These are phyloP conservation scores for Lysiphlebus fabarum DNA, from an alignment of 1,140 invertebrate genomes.

Conservation along the genomic window DNA sequence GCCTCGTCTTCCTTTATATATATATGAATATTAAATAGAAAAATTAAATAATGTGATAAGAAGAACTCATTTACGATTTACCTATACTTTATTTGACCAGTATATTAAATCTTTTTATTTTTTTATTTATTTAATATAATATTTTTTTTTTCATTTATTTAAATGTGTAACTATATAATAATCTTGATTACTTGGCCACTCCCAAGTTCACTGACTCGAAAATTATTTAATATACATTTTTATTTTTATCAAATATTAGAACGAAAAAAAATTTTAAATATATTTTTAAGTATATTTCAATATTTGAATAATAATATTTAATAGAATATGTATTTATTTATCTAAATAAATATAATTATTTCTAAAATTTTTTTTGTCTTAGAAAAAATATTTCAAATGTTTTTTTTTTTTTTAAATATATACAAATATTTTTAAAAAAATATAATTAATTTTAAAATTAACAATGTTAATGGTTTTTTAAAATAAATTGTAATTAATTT, in stretches of 20 bases:
- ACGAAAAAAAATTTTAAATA: too few species aligned
- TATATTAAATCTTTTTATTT: slow-evolving; percentile 43
- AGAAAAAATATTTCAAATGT: neutral
- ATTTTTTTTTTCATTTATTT: slow-evolving; percentile 41
- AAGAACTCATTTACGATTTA: slow-evolving; percentile 53
- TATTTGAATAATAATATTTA: too few species aligned
- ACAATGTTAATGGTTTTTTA: too few species aligned
- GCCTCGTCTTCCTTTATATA: neutral
- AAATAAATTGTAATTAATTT: too few species aligned
- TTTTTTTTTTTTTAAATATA: too few species aligned
- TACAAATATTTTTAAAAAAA: too few species aligned
- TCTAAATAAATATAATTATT: neutral
- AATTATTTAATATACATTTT: neutral
- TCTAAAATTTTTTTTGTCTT: neutral
- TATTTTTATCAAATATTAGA: neutral
- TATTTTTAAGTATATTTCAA: too few species aligned
- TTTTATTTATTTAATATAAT: slow-evolving; percentile 28
- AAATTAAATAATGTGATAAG: slow-evolving; percentile 33
- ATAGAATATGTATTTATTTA: too few species aligned
- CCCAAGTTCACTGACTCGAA: slow-evolving; percentile 28
- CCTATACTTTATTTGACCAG: slow-evolving; percentile 45
- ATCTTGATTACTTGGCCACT: slow-evolving; percentile 45
- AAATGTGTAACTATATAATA: slow-evolving; percentile 37
- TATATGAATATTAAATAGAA: too few species aligned
- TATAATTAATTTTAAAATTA: too few species aligned